phyloP scores from a whole-genome alignment of 2,888 invertebrate genomes.

The Dione juno region DNA sequence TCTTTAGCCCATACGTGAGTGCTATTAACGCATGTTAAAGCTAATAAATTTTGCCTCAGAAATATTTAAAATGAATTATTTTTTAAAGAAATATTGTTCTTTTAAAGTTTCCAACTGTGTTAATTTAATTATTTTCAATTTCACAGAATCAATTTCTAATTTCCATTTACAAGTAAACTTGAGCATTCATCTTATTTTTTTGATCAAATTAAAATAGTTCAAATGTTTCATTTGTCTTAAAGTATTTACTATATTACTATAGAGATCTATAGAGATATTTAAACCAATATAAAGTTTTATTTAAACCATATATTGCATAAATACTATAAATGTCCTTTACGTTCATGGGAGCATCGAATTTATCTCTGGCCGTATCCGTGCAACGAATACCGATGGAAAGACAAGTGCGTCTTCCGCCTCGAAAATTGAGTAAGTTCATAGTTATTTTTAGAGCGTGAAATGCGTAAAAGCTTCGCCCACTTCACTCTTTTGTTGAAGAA shows the following conservation, averaged over 20 bases:
- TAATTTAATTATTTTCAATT: neutral
- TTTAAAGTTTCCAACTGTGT: neutral
- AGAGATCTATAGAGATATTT: too few relatives aligned
- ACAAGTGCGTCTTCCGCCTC: slow-evolving; percentile 20
- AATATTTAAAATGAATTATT: neutral
- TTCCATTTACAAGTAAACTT: neutral
- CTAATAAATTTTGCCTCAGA: neutral
- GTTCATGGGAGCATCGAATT: slow-evolving; percentile 19
- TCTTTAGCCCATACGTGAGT: slow-evolving; percentile 3
- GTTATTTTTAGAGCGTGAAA: slow-evolving; percentile 31
- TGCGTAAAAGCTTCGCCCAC: slow-evolving; percentile 29
- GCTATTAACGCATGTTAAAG: slow-evolving; percentile 3
- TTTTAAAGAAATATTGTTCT: neutral
- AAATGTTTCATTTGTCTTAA: neutral
- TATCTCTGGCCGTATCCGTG: slow-evolving; percentile 15
- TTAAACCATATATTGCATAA: neutral
- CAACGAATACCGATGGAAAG: slow-evolving; percentile 23
- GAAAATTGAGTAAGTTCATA: slow-evolving; percentile 27
- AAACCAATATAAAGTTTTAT: neutral
- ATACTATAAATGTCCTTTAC: slow-evolving; percentile 4
- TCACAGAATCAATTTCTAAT: neutral
- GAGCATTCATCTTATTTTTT: neutral
- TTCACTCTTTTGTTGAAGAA: slow-evolving; percentile 17
- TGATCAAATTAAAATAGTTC: neutral
- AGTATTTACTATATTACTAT: neutral